phyloP scores from a whole-genome alignment of 1,140 invertebrate species.

The Pteromalus puparum region DNA sequence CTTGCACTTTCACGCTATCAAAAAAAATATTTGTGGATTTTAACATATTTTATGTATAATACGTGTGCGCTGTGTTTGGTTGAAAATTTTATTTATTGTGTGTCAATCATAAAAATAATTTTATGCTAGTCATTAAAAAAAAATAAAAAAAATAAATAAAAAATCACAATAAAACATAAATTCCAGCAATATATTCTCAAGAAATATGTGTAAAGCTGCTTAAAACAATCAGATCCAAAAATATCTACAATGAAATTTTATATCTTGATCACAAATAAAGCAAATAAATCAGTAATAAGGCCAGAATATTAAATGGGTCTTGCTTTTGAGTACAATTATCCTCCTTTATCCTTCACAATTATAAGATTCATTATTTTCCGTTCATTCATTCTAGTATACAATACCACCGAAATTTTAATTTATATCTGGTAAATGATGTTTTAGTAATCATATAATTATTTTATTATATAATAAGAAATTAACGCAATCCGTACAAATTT shows the following conservation, averaged over 20 bases:
- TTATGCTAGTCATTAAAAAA: slow-evolving; percentile 10
- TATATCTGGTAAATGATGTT: too few species aligned
- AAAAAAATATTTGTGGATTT: slow-evolving; percentile 38
- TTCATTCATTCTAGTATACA: too few species aligned
- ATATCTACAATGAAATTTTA: slow-evolving; percentile 7
- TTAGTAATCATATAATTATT: too few species aligned
- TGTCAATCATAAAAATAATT: background rate
- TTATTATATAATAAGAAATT: too few species aligned
- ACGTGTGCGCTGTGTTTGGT: slow-evolving; percentile 27
- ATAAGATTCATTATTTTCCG: too few species aligned
- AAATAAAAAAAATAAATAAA: slow-evolving; percentile 30
- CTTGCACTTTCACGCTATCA: slow-evolving; percentile 17
- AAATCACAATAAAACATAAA: slow-evolving; percentile 12
- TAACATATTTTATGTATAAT: slow-evolving; percentile 25
- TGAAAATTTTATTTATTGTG: slow-evolving; percentile 38
- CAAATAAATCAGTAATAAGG: slow-evolving; percentile 40
- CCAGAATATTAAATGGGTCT: background rate
- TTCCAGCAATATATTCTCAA: background rate
- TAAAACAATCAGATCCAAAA: background rate
- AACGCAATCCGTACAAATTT: too few species aligned
- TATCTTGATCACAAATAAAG: slow-evolving; percentile 31
- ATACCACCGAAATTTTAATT: too few species aligned
- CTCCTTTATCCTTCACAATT: too few species aligned
- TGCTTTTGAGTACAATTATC: background rate
- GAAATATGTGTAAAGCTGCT: background rate